A percentile compares a stretch with the other conserved stretches of the same genome.
Evolutionary conservation across 1,140 invertebrate species (phyloP).

Genomic region (Coenobita brevimanus): DNA sequence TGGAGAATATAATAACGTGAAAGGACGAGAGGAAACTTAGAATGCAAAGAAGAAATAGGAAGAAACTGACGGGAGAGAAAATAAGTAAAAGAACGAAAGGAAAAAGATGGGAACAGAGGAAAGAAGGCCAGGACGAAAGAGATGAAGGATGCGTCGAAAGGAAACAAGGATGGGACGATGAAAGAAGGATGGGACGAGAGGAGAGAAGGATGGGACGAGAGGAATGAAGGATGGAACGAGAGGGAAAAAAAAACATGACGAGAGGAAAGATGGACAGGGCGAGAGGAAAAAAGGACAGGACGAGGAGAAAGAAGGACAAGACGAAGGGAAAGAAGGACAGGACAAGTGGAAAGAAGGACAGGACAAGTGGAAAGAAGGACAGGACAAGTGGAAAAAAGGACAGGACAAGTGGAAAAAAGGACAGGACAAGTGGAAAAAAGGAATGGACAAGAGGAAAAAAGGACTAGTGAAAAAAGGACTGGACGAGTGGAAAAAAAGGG

Average conservation of each 20-base stretch:
- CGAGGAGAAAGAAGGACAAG: not conserved
- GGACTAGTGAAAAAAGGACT: conserved; percentile 3
- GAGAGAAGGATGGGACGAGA: not conserved
- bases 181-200: not conserved
- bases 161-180: not conserved
- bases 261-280: not conserved
- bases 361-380: not conserved
- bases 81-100: not conserved
- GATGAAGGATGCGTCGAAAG: not conserved
- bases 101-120: not conserved
- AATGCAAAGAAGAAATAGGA: not conserved
- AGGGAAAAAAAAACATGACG: not conserved
- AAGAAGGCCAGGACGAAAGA: not conserved
- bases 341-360: not conserved
- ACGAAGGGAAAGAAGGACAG: not conserved
- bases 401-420: not conserved
- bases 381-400: not conserved
- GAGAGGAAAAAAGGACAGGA: not conserved
- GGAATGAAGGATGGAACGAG: conserved; percentile 6
- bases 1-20: not conserved
- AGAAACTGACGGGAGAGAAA: too few species aligned
- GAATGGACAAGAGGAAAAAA: not conserved
- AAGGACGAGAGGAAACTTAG: not conserved
- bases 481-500: conserved; percentile 14
- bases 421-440: not conserved